These are phyloP conservation scores for Cephalopholis sonnerati DNA, from an alignment of 2,113 vertebrate species.

Conservation along the genomic window DNA sequence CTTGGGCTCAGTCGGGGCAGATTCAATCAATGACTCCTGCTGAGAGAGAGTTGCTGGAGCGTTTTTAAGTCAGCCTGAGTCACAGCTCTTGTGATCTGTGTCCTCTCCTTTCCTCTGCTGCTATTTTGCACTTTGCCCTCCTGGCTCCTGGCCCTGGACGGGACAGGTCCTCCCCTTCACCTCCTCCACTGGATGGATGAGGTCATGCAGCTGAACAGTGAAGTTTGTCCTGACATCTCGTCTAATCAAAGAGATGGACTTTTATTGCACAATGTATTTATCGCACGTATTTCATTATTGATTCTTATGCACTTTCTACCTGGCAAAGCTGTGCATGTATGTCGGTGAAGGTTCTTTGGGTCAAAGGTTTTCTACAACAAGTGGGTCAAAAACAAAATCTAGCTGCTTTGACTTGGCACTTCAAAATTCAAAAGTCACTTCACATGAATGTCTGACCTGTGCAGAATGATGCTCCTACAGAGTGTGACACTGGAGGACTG, in stretches of 20 bases:
- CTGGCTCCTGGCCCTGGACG: constrained; percentile 30
- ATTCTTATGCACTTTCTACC: neutral
- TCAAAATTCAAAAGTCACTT: neutral
- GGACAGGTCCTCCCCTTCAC: neutral
- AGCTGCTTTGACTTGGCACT: neutral
- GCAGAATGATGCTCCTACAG: neutral
- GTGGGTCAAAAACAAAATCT: neutral
- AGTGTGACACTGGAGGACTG: neutral
- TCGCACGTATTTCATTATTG: neutral
- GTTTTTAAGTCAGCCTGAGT: constrained; percentile 27
- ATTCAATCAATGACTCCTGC: constrained; percentile 25
- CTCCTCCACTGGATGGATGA: constrained; percentile 9
- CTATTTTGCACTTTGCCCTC: constrained; percentile 73
- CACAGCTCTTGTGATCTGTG: constrained; percentile 21
- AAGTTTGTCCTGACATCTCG: constrained; percentile 12
- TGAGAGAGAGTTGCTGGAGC: constrained; percentile 1
- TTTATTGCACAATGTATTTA: neutral
- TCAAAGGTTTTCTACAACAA: neutral
- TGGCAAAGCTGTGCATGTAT: neutral
- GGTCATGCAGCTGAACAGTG: neutral
- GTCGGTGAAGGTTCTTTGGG: neutral
- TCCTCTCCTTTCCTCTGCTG: constrained; percentile 26
- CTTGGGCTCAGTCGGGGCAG: constrained; percentile 11
- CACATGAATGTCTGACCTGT: neutral
- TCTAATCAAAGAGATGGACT: neutral